Percentiles rank a stretch among this genome's conserved stretches.
These are phyloP conservation scores for Nasua narica DNA, from an alignment of 2,797 vertebrate species.

Conservation along the genomic window DNA sequence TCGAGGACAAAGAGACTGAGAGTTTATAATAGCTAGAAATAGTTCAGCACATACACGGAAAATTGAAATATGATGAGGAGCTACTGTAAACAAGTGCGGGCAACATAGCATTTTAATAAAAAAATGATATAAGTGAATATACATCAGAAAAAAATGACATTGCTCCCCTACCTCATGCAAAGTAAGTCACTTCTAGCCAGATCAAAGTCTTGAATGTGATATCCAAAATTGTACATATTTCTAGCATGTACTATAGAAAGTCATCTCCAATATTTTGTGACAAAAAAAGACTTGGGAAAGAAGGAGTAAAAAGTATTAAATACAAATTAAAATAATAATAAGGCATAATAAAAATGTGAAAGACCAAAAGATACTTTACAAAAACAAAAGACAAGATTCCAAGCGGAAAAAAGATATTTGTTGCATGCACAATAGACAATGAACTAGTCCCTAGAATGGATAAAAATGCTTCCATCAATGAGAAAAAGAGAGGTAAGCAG, in stretches of 20 bases:
- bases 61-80: not conserved
- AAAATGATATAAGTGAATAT: not conserved
- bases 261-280: not conserved
- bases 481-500: not conserved
- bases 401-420: not conserved
- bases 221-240: not conserved
- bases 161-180: not conserved
- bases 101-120: not conserved
- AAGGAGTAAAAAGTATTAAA: not conserved
- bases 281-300: not conserved
- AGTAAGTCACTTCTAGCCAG: not conserved
- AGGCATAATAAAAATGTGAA: not conserved
- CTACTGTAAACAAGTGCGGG: not conserved
- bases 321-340: not conserved
- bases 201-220: not conserved
- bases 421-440: not conserved
- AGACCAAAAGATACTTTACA: not conserved
- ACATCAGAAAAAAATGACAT: not conserved
- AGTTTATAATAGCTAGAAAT: not conserved
- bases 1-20: not conserved
- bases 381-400: not conserved
- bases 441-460: not conserved
- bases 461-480: not conserved
- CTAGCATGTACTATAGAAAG: not conserved
- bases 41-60: not conserved